Conservation (phyloP, 92 coral and sea anemone species). For the Muricea muricata region DNA sequence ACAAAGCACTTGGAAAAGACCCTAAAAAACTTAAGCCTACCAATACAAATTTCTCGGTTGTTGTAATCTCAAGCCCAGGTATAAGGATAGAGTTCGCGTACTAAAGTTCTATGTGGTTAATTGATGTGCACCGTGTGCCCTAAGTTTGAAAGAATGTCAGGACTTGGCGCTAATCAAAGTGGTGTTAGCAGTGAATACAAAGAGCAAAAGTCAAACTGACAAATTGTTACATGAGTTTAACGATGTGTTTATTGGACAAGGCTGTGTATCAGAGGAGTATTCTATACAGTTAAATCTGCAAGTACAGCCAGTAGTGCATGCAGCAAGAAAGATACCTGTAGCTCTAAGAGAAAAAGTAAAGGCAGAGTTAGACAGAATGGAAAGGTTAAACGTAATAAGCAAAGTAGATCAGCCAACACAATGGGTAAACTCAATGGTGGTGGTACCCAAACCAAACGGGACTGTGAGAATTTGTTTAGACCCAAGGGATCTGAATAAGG, state of each 20-base stretch:
- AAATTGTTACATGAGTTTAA: background rate
- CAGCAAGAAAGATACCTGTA: background rate
- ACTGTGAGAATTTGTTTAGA: too few species aligned
- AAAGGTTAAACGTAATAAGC: too few species aligned
- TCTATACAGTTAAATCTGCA: background rate
- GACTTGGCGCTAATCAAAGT: slow-evolving; percentile 23
- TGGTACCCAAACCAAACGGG: too few species aligned
- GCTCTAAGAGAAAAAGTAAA: background rate
- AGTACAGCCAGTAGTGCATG: background rate
- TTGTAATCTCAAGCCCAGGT: background rate
- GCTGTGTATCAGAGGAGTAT: too few species aligned
- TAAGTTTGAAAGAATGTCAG: slow-evolving; percentile 24
- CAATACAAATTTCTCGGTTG: background rate
- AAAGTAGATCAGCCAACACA: too few species aligned
- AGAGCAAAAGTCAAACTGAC: background rate
- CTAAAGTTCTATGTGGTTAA: background rate
- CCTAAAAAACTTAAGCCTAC: too few species aligned
- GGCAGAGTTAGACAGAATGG: too few species aligned
- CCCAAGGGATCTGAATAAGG: too few species aligned
- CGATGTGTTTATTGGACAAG: background rate
- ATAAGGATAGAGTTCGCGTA: background rate
- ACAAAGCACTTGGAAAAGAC: too few species aligned
- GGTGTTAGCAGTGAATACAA: background rate
- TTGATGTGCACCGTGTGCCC: background rate
- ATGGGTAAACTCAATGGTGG: too few species aligned